A percentile compares a stretch with the other conserved stretches of the same genome.
Conservation (phyloP, 2,113 vertebrate genomes). For the Galemys pyrenaicus region DNA sequence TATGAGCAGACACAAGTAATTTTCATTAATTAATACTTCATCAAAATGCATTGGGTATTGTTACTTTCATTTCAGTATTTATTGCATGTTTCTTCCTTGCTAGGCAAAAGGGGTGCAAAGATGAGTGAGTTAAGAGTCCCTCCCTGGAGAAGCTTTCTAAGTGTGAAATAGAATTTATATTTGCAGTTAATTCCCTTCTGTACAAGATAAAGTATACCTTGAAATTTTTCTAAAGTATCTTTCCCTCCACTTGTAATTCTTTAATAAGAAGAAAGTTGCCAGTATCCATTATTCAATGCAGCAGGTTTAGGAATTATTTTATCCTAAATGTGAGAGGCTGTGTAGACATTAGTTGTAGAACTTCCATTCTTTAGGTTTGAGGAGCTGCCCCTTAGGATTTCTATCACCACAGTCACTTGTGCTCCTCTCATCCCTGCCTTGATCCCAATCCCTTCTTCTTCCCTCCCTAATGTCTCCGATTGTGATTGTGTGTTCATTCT, state of each 20-base stretch:
- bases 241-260: not conserved
- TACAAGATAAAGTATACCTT: not conserved
- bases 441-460: no score
- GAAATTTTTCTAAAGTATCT: not conserved
- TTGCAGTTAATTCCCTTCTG: slow-evolving; percentile 26
- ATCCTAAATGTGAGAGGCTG: not conserved
- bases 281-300: not conserved
- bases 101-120: not conserved
- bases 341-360: not conserved
- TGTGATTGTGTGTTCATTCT: no score
- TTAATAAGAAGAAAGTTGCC: slow-evolving; percentile 3
- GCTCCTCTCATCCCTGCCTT: no score
- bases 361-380: slow-evolving; percentile 6
- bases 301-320: not conserved
- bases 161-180: slow-evolving; percentile 39
- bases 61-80: slow-evolving; percentile 45
- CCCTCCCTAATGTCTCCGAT: no score
- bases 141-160: not conserved
- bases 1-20: not conserved
- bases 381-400: no score
- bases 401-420: no score
- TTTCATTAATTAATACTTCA: slow-evolving; percentile 53
- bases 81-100: not conserved
- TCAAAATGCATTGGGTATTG: slow-evolving; percentile 25
- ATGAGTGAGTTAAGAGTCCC: not conserved